Evolutionary conservation across 2,888 invertebrate genomes (phyloP).

Genomic region (Neria commutata): DNA sequence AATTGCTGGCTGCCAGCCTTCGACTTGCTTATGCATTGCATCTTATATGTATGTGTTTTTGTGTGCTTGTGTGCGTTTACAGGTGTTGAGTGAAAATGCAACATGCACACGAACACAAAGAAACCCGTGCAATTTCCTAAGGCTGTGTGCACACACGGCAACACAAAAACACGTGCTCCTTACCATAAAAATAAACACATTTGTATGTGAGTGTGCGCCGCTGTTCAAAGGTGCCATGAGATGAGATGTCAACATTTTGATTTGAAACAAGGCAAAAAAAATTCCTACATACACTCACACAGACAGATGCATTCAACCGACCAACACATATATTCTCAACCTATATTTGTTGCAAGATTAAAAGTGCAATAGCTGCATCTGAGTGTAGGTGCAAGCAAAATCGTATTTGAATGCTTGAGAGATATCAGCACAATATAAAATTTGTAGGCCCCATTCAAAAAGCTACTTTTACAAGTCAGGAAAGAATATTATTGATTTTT

Average conservation of each 20-base stretch:
- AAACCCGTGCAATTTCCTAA: no score
- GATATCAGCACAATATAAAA: no score
- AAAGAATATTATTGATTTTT: no score
- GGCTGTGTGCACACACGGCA: neutral
- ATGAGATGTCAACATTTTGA: conserved; percentile 9
- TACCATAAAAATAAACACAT: neutral
- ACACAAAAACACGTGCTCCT: neutral
- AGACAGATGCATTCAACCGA: no score
- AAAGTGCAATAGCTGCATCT: conserved; percentile 14
- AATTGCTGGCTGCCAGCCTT: neutral
- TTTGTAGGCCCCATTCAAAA: no score
- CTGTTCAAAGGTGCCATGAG: neutral
- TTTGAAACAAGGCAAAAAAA: no score
- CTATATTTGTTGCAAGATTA: conserved; percentile 11
- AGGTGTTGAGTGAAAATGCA: conserved; percentile 13
- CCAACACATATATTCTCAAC: neutral
- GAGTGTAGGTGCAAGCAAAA: no score
- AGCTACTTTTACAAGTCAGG: no score
- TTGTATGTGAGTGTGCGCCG: neutral
- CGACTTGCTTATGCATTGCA: neutral
- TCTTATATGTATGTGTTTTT: neutral
- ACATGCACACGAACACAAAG: conserved; percentile 10
- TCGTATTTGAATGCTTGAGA: no score
- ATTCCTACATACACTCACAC: no score
- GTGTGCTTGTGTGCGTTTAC: conserved; percentile 2